These are phyloP conservation scores for Trichonephila inaurata DNA, from an alignment of 1,140 invertebrate genomes.

Conservation along the genomic window DNA sequence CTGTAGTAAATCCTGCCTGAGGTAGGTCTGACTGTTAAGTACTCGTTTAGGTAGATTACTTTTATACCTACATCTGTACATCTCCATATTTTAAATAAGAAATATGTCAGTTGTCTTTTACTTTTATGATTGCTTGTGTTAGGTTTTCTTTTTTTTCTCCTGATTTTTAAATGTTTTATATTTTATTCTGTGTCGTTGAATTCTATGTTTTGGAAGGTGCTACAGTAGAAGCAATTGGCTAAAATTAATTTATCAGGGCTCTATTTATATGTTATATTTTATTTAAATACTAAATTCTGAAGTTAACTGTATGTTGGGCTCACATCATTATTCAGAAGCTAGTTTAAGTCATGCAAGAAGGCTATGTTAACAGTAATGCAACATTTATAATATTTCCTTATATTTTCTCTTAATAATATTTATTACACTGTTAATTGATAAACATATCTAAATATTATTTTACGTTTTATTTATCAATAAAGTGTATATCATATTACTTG, in stretches of 20 bases:
- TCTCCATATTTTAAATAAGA: slow-evolving; percentile 39
- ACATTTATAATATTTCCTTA: background rate
- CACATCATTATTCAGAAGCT: background rate
- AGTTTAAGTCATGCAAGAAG: background rate
- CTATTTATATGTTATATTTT: background rate
- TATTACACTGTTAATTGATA: background rate
- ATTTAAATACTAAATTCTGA: background rate
- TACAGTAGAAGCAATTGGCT: background rate
- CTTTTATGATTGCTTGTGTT: slow-evolving; percentile 9
- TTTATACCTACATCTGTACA: slow-evolving; percentile 65
- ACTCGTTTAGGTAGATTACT: slow-evolving; percentile 61
- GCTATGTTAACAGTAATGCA: background rate
- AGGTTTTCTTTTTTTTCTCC: slow-evolving; percentile 31
- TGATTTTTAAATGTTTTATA: slow-evolving; percentile 50
- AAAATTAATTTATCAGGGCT: background rate
- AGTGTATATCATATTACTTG: background rate
- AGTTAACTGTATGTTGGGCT: background rate
- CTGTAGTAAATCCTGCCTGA: slow-evolving; percentile 65
- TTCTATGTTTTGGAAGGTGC: slow-evolving; percentile 8
- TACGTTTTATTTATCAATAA: background rate
- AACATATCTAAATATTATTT: background rate
- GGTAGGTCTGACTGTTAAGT: slow-evolving; percentile 43
- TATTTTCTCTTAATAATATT: background rate
- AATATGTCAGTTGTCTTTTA: slow-evolving; percentile 35
- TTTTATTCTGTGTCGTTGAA: slow-evolving; percentile 8